phyloP scores from a whole-genome alignment of 2,797 vertebrate genomes.

The Spinus pinus region DNA sequence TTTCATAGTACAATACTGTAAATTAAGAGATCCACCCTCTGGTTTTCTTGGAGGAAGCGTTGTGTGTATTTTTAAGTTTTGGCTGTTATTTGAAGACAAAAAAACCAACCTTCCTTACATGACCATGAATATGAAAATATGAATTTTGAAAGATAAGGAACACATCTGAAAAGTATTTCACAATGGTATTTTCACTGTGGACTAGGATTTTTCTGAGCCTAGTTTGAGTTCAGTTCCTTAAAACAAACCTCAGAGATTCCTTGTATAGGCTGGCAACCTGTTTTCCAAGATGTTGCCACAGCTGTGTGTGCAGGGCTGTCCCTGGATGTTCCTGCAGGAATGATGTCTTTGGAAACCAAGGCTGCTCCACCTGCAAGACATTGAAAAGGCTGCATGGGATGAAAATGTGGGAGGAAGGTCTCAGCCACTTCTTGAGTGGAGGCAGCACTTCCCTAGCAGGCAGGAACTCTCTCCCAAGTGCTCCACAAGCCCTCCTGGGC shows the following conservation, averaged over 20 bases:
- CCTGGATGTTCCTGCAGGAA: neutral
- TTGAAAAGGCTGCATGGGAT: neutral
- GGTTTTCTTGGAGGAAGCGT: neutral
- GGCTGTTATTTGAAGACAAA: neutral
- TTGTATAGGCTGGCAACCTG: neutral
- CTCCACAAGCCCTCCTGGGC: neutral
- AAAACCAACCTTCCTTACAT: neutral
- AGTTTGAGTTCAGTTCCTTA: neutral
- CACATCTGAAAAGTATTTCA: neutral
- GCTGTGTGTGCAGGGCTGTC: neutral
- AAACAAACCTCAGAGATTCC: neutral
- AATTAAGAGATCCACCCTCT: neutral
- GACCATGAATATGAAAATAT: neutral
- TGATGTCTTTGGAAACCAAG: neutral
- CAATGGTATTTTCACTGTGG: neutral
- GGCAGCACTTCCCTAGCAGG: neutral
- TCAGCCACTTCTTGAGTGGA: neutral
- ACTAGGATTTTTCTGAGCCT: neutral
- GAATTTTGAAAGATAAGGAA: neutral
- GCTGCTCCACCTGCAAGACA: neutral
- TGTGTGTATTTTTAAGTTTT: neutral
- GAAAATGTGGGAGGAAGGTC: neutral
- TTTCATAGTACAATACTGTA: neutral
- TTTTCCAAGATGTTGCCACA: neutral
- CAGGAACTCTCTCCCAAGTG: neutral